phyloP scores from a whole-genome alignment of 2,113 vertebrate species.

The Colossoma macropomum region DNA sequence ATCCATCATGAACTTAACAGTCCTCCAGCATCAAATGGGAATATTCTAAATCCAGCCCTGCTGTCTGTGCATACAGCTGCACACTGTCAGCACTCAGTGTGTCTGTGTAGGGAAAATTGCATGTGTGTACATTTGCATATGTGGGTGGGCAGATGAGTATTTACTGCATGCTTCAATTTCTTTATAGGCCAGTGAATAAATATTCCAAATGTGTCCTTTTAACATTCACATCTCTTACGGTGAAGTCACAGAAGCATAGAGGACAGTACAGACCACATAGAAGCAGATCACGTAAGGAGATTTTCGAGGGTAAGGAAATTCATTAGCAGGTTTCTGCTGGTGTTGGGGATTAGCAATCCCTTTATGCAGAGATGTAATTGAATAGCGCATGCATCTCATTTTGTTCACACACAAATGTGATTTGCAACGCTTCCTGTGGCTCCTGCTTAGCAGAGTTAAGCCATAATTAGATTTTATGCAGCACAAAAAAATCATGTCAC shows the following conservation, averaged over 20 bases:
- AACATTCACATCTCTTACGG: slow-evolving; percentile 33
- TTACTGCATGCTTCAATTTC: not conserved
- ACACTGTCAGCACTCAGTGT: slow-evolving; percentile 11
- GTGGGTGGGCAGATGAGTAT: not conserved
- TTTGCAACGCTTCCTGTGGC: slow-evolving; percentile 75
- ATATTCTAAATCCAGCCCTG: slow-evolving; percentile 65
- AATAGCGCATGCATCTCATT: slow-evolving; percentile 75
- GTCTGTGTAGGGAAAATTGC: not conserved
- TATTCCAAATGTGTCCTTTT: slow-evolving; percentile 22
- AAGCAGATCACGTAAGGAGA: slow-evolving; percentile 66
- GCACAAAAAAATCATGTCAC: slow-evolving; percentile 63
- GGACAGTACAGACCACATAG: slow-evolving; percentile 6
- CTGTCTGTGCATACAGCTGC: slow-evolving; percentile 66
- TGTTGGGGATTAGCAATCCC: slow-evolving; percentile 77
- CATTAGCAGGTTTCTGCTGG: slow-evolving; percentile 76
- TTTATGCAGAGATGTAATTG: slow-evolving; percentile 81
- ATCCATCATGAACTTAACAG: slow-evolving; percentile 86
- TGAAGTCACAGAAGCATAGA: slow-evolving; percentile 19
- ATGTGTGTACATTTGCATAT: slow-evolving; percentile 14
- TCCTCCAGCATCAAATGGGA: slow-evolving; percentile 74
- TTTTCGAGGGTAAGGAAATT: slow-evolving; percentile 78
- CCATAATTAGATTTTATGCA: slow-evolving; percentile 73
- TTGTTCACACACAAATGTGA: slow-evolving; percentile 75
- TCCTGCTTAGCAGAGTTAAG: slow-evolving; percentile 70
- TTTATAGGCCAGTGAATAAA: slow-evolving; percentile 14